Evolutionary conservation across 64 coral and sea anemone genomes (phyloP).

Genomic region (Acropora yongei): DNA sequence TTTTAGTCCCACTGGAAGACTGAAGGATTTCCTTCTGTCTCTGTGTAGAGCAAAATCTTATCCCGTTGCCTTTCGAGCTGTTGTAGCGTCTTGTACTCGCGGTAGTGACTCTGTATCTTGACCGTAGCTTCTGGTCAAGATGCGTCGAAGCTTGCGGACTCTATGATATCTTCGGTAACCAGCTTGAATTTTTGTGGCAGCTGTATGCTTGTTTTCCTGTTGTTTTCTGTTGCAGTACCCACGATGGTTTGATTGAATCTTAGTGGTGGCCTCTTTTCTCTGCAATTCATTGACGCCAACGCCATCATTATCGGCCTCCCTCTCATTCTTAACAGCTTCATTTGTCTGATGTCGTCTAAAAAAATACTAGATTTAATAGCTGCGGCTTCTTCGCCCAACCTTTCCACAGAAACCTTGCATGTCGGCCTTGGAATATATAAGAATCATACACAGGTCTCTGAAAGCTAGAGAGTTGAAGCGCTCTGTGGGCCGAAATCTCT

Average conservation of each 20-base stretch:
- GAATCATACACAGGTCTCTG: too few relatives aligned
- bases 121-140: conserved; percentile 35
- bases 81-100: conserved; percentile 60
- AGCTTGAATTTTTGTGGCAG: conserved; percentile 63
- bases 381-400: conserved; percentile 6
- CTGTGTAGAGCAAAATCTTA: conserved; percentile 42
- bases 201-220: background rate
- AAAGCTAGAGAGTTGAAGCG: too few relatives aligned
- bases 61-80: conserved; percentile 25
- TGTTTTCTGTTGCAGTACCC: conserved; percentile 38
- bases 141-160: conserved; percentile 29
- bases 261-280: conserved; percentile 42
- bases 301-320: background rate
- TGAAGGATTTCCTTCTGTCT: conserved; percentile 83
- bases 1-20: conserved; percentile 82
- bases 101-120: conserved; percentile 72
- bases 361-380: conserved; percentile 24
- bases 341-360: conserved; percentile 21
- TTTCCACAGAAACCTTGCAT: background rate
- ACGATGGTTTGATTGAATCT: conserved; percentile 72
- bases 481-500: too few relatives aligned
- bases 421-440: too few relatives aligned
- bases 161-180: conserved; percentile 59
- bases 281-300: background rate
- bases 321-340: background rate